Evolutionary conservation across 2,113 vertebrate genomes (phyloP).

Genomic region (Sander vitreus): DNA sequence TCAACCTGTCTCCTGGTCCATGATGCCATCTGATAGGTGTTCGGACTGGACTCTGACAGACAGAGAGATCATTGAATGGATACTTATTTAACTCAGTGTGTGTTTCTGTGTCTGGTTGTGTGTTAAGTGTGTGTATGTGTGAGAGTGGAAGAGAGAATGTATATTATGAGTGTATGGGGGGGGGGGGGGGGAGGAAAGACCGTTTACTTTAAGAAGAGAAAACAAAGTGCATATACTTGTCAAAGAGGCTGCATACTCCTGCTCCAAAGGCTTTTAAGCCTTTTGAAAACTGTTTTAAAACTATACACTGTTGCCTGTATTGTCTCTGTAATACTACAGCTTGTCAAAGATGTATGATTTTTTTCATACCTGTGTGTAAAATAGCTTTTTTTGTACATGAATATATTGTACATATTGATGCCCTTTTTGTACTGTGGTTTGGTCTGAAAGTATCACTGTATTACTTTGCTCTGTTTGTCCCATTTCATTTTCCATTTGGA

Average conservation of each 20-base stretch:
- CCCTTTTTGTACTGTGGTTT: conserved; percentile 81
- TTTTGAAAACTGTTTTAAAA: conserved; percentile 49
- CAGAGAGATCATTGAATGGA: conserved; percentile 50
- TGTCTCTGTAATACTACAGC: conserved; percentile 76
- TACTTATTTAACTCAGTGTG: conserved; percentile 68
- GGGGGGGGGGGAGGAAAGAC: not conserved
- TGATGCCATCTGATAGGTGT: conserved; percentile 37
- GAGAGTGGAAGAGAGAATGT: conserved; percentile 53
- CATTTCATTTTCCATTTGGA: conserved; percentile 69
- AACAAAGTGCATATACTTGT: conserved; percentile 41
- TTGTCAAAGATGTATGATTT: conserved; percentile 83
- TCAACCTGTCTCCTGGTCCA: conserved; percentile 29
- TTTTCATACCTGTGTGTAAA: conserved; percentile 82
- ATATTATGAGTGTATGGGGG: conserved; percentile 52
- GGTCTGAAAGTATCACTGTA: conserved; percentile 74
- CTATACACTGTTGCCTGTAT: conserved; percentile 75
- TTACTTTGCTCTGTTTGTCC: conserved; percentile 70
- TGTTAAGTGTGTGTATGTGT: conserved; percentile 52
- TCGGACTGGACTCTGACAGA: conserved; percentile 43
- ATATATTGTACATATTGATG: conserved; percentile 85
- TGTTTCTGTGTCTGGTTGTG: conserved; percentile 57
- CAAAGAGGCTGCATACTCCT: conserved; percentile 43
- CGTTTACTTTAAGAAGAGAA: conserved; percentile 43
- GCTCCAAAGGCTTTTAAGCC: conserved; percentile 46
- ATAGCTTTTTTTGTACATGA: conserved; percentile 82